Base-by-base conservation (phyloP, 2,888 invertebrate species). In the Osmoderma eremita region DNA sequence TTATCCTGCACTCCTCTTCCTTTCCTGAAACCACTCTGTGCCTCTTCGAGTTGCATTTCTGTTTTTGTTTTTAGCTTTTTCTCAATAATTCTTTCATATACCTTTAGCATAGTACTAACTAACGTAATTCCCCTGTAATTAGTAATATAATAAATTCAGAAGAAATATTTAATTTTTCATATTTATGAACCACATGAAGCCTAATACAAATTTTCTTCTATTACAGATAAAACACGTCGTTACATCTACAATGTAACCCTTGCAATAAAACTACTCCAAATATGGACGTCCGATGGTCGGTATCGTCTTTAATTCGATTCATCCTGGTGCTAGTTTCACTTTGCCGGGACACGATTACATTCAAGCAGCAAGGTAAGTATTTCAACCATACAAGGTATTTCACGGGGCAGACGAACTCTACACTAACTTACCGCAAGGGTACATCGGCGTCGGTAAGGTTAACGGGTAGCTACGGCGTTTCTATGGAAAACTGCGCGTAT, bases 271-370 rank as follows among this genome's bases (percentile, higher is more conserved):
- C 58, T 24, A 22, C 70, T 70, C 73, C 76, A 75, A 75, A 75
- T 61, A 81, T 81, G 81, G 80, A 80, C 77, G 79, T 79, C 75
- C 80, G 80, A 80, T 81, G 81, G 81, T 78, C 76, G 73, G 73
- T 77, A 76, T 77, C 58, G 42, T 58, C 76, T 72, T 74, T 76
- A 74, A 74, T 76, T 72, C 78, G 75, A 69, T 74, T 78, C 70
- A 73, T 78, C 73, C 76, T 80, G 69, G 74, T 80, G 70, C 76
- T 80, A 69, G 74, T 77, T 72, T 75, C 75, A 70, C 75, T 78
- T 67, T 75, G 80, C 68, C 79, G 78, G 73, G 76, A 76, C 68
- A 79, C 80, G 51, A 77, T 77, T 67, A 79, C 81, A 64, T 80
- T 80, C 69, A 81, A 81, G 72, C 81, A 80, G 72, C 78, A 79